Conservation (phyloP, 2,797 vertebrate species). For the Rhinoraja longicauda region DNA sequence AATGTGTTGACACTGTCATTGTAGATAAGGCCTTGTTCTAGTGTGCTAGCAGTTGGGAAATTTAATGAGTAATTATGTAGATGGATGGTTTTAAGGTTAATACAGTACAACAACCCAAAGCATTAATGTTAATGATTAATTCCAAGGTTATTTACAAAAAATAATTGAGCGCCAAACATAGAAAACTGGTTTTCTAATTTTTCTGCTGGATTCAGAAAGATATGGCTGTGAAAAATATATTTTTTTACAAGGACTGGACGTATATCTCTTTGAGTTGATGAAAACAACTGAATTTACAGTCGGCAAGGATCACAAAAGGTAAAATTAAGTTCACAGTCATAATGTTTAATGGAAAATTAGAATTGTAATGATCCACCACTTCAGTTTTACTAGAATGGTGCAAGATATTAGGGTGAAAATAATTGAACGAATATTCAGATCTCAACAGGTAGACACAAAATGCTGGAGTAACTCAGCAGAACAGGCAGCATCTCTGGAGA, state of each 20-base stretch:
- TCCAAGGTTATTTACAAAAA: neutral
- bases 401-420: neutral
- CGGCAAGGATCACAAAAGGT: neutral
- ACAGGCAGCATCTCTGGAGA: too few relatives aligned
- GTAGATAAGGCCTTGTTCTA: neutral
- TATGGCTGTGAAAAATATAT: neutral
- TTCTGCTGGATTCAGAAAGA: neutral
- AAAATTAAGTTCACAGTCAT: neutral
- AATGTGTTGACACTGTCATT: neutral
- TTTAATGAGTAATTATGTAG: neutral
- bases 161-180: neutral
- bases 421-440: neutral
- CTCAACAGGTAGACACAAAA: neutral
- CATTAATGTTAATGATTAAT: neutral
- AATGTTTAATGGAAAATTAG: neutral
- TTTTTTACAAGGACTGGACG: neutral
- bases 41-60: neutral
- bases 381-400: neutral
- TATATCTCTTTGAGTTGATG: neutral
- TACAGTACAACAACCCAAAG: neutral
- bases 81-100: neutral
- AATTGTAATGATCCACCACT: neutral
- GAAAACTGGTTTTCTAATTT: neutral
- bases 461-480: too few relatives aligned
- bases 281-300: too few relatives aligned